Conservation (phyloP, 2,888 invertebrate genomes). For the Sisyra nigra region DNA sequence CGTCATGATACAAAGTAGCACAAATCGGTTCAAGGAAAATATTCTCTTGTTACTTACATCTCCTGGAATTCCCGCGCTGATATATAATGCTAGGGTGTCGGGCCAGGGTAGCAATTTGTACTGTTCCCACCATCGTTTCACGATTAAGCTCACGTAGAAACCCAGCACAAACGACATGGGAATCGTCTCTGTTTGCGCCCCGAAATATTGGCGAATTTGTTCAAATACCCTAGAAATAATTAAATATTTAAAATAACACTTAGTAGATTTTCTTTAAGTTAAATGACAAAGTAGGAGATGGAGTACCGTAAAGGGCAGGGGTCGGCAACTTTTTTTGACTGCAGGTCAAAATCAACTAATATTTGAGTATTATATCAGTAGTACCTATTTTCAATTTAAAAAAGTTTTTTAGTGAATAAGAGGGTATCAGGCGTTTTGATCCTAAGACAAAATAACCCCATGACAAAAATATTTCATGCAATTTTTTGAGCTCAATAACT, state of each 20-base stretch:
- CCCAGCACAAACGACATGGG: conserved; percentile 93
- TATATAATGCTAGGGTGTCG: conserved; percentile 79
- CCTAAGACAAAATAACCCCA: too few relatives aligned
- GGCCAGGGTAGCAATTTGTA: conserved; percentile 88
- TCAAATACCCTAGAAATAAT: conserved; percentile 64
- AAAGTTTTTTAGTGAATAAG: too few relatives aligned
- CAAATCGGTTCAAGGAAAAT: too few relatives aligned
- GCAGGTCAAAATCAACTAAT: too few relatives aligned
- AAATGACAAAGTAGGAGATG: not conserved
- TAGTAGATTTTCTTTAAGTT: not conserved
- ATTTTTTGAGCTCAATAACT: too few relatives aligned
- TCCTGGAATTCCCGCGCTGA: conserved; percentile 82
- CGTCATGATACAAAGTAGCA: too few relatives aligned
- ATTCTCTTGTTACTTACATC: conserved; percentile 67
- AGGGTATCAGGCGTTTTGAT: too few relatives aligned
- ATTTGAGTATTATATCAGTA: too few relatives aligned
- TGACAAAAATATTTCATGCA: too few relatives aligned
- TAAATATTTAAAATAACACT: conserved; percentile 5
- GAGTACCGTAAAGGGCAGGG: not conserved
- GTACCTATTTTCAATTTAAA: too few relatives aligned
- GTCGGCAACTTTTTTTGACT: too few relatives aligned
- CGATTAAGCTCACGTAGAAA: conserved; percentile 84
- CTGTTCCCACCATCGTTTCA: conserved; percentile 92
- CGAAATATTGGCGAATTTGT: conserved; percentile 70
- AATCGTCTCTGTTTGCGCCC: conserved; percentile 75